Conservation (phyloP, 2,113 vertebrate genomes). For the Ciconia stormi region DNA sequence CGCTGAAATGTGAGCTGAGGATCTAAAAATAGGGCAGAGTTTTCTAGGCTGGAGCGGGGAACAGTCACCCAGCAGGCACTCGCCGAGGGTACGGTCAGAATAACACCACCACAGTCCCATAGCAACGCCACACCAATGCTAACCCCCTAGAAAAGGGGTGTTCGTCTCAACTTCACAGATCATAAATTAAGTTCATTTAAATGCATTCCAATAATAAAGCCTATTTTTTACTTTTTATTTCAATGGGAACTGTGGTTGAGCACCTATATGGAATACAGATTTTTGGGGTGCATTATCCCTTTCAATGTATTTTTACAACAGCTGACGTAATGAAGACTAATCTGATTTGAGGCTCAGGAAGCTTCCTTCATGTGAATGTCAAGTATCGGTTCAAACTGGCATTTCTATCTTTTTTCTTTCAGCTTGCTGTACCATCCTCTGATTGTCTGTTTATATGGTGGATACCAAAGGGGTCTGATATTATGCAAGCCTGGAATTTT, state of each 20-base stretch:
- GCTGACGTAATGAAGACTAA: neutral
- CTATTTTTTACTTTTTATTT: neutral
- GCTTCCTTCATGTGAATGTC: neutral
- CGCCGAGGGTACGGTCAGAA: neutral
- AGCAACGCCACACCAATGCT: neutral
- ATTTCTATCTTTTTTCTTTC: neutral
- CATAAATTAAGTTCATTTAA: neutral
- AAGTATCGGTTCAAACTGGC: neutral
- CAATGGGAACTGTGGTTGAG: neutral
- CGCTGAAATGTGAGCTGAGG: slow-evolving; percentile 58
- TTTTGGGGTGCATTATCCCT: neutral
- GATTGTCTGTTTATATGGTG: neutral
- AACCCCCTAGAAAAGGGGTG: neutral
- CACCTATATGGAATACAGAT: neutral
- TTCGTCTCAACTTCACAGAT: neutral
- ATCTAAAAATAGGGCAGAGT: slow-evolving; percentile 71
- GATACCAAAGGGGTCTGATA: neutral
- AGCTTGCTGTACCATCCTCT: neutral
- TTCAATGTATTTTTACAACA: neutral
- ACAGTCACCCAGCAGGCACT: neutral
- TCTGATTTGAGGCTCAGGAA: neutral
- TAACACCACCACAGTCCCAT: slow-evolving; percentile 38
- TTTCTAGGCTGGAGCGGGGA: slow-evolving; percentile 28
- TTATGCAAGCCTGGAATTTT: neutral
- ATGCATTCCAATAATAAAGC: neutral